A percentile compares a stretch with the other conserved stretches of the same genome.
These are phyloP conservation scores for Acleris literana DNA, from an alignment of 2,888 invertebrate species.

Conservation along the genomic window DNA sequence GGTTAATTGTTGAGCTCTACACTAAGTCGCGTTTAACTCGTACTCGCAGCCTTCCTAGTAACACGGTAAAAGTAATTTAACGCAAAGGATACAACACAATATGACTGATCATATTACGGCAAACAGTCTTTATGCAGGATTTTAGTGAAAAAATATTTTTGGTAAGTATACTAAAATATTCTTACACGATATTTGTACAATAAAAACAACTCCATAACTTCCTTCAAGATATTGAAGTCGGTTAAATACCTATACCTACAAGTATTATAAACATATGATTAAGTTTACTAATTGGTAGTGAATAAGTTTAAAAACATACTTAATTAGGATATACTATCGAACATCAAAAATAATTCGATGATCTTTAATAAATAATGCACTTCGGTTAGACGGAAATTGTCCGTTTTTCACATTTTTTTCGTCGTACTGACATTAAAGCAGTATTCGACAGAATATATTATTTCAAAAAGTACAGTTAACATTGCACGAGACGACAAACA, in stretches of 20 bases:
- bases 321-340: slow-evolving; percentile 14
- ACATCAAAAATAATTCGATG: slow-evolving; percentile 23
- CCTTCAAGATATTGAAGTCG: too few species aligned
- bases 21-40: background rate
- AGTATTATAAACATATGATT: too few species aligned
- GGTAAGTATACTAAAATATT: slow-evolving; percentile 2
- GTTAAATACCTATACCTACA: too few species aligned
- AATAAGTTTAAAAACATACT: slow-evolving; percentile 1
- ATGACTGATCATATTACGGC: background rate
- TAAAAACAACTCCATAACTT: background rate
- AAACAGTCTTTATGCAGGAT: slow-evolving; percentile 2
- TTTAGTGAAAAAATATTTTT: background rate
- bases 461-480: background rate
- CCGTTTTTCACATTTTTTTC: slow-evolving; percentile 1
- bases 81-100: background rate
- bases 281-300: slow-evolving; percentile 2
- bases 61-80: background rate
- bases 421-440: slow-evolving; percentile 20
- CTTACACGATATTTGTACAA: slow-evolving; percentile 1
- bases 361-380: slow-evolving; percentile 30
- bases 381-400: slow-evolving; percentile 20
- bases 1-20: too few species aligned
- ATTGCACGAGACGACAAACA: background rate
- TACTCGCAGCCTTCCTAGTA: too few species aligned
- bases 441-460: background rate